A percentile compares a stretch with the other conserved stretches of the same genome.
Evolutionary conservation across 2,113 vertebrate genomes (phyloP).

Genomic region (Garra rufa): DNA sequence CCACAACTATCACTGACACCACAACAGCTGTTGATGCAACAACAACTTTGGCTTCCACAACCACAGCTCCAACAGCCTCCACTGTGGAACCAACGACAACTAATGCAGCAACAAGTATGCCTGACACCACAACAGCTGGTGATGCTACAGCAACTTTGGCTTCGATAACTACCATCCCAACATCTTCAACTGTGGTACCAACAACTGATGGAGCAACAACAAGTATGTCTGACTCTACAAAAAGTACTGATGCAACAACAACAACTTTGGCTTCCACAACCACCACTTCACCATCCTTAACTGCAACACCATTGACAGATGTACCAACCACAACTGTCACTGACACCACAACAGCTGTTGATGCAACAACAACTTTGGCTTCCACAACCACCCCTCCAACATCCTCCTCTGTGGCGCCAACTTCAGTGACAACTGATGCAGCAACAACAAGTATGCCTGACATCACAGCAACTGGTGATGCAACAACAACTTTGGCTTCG

Average conservation of each 20-base stretch:
- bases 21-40: neutral
- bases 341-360: too few relatives aligned
- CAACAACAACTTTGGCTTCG: too few relatives aligned
- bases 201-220: neutral
- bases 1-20: neutral
- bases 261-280: neutral
- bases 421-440: neutral
- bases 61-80: neutral
- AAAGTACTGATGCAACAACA: too few relatives aligned
- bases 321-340: neutral
- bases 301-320: neutral
- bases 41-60: neutral
- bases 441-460: neutral
- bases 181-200: neutral
- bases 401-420: neutral
- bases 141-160: too few relatives aligned
- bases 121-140: too few relatives aligned
- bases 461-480: too few relatives aligned
- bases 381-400: too few relatives aligned
- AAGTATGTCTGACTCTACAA: neutral
- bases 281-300: neutral
- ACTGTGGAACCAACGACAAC: too few relatives aligned
- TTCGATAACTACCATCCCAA: neutral
- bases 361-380: neutral
- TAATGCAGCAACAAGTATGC: too few relatives aligned